Base-by-base conservation (phyloP, 2,888 invertebrate species). In the Drosophila infuscata region DNA sequence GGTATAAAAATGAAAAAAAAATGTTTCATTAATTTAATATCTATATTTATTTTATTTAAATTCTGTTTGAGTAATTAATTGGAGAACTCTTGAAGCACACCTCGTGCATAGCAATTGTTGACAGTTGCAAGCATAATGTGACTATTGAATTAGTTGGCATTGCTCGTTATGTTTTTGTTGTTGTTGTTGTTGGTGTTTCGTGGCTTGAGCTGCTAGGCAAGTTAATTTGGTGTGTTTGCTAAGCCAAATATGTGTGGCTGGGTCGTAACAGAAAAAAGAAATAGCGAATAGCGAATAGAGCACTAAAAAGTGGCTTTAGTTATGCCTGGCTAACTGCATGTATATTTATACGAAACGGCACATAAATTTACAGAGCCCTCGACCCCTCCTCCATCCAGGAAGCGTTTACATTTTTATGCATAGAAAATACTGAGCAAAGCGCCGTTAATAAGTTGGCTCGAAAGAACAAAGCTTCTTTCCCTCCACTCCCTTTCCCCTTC, bases 361-460 rank as follows among this genome's bases (percentile, higher is more conserved):
- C 88, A 85, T 85, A 90, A 85, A 85, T 85, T 89, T 72, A 33
- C 52, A 57, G 57, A 32, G 57, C 70, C 29, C 35, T 61, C 51
- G 6, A 12, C 12, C 33, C 9, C 52, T 48, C 38, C 38, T 41
- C 56, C n/a, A 30, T n/a, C n/a, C 78, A 53, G 57, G 53, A 61
- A 64, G 66, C 82, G 88, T 78, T 83, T 78, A 89, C 91, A 90
- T 89, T 89, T 84, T 89, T 78, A 85, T 85, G 85, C 91, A 85
- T 90, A 74, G 89, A 74, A 84, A 84, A 85, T 74, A 71, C 66
- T 89, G 88, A 83, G 76, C 71, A 89, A 90, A 90, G 78, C 85
- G 72, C 67, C 89, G 85, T 91, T 85, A 85, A 85, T 85, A 85
- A 85, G 91, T 90, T 85, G 84, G 70, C 74, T 69, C 53, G 61